Evolutionary conservation across 2,888 invertebrate species (phyloP).

Genomic region (Epirrita christyi): DNA sequence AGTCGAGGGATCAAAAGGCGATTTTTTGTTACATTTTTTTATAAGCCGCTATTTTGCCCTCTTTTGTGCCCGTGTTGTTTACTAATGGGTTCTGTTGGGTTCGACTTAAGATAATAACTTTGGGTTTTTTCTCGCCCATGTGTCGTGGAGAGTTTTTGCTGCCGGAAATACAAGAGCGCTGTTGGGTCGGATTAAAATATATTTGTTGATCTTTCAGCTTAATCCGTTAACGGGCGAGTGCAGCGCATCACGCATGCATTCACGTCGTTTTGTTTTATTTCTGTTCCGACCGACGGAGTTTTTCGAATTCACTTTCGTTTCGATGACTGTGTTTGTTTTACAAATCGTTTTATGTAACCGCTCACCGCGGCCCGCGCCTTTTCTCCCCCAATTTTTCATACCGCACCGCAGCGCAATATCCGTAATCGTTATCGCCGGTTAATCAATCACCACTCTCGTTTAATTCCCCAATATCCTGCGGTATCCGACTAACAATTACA

Average conservation of each 20-base stretch:
- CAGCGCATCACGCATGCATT: slow-evolving; percentile 52
- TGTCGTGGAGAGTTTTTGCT: slow-evolving; percentile 77
- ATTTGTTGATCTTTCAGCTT: slow-evolving; percentile 80
- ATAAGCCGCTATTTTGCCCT: slow-evolving; percentile 80
- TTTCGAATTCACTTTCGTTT: slow-evolving; percentile 61
- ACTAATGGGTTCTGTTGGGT: slow-evolving; percentile 84
- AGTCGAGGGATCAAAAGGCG: slow-evolving; percentile 77
- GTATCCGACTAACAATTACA: slow-evolving; percentile 81
- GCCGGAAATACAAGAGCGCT: slow-evolving; percentile 80
- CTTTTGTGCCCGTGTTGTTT: slow-evolving; percentile 83
- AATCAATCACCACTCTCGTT: slow-evolving; percentile 79
- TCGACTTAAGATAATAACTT: slow-evolving; percentile 84
- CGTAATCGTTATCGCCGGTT: slow-evolving; percentile 75
- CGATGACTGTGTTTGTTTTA: slow-evolving; percentile 54
- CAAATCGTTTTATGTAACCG: slow-evolving; percentile 54
- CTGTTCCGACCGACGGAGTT: slow-evolving; percentile 43
- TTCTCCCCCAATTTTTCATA: slow-evolving; percentile 62
- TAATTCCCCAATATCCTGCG: slow-evolving; percentile 82
- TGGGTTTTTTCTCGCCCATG: slow-evolving; percentile 79
- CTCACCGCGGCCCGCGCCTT: slow-evolving; percentile 33
- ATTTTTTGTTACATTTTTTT: slow-evolving; percentile 81
- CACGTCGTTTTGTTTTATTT: slow-evolving; percentile 59
- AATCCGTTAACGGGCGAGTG: slow-evolving; percentile 65
- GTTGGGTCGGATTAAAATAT: slow-evolving; percentile 79
- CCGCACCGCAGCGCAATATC: slow-evolving; percentile 60